Evolutionary conservation across 2,888 invertebrate genomes (phyloP).

Genomic region (Pycnomerus fuliginosus): DNA sequence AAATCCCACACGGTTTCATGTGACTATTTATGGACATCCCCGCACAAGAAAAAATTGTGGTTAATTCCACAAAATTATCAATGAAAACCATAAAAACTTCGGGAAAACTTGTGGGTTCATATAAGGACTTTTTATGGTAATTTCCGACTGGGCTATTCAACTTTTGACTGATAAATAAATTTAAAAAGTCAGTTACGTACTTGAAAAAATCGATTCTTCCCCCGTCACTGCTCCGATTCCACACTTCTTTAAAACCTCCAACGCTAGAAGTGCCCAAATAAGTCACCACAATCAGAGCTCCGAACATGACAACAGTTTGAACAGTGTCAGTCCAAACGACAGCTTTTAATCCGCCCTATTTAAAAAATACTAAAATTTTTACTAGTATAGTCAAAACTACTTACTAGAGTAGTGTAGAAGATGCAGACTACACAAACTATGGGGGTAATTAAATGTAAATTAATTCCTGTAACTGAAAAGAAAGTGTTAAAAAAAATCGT

Average conservation of each 20-base stretch:
- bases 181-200: conserved; percentile 50
- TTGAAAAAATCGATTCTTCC: conserved; percentile 72
- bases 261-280: conserved; percentile 65
- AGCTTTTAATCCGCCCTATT: conserved; percentile 73
- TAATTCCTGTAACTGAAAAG: conserved; percentile 73
- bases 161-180: no score
- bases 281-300: conserved; percentile 66
- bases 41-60: no score
- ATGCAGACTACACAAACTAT: conserved; percentile 85
- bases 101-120: no score
- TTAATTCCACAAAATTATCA: no score
- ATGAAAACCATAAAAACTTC: no score
- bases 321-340: conserved; percentile 81
- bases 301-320: conserved; percentile 73
- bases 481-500: neutral
- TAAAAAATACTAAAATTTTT: neutral
- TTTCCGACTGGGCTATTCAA: neutral
- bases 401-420: conserved; percentile 87
- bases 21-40: no score
- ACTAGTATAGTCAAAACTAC: conserved; percentile 36
- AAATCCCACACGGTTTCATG: no score
- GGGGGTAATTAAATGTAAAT: conserved; percentile 75
- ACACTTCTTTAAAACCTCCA: conserved; percentile 64
- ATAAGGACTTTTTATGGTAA: no score
- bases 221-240: conserved; percentile 61